A percentile compares a stretch with the other conserved stretches of the same genome.
Conservation (phyloP, 2,797 vertebrate genomes). For the Aldrovandia affinis region DNA sequence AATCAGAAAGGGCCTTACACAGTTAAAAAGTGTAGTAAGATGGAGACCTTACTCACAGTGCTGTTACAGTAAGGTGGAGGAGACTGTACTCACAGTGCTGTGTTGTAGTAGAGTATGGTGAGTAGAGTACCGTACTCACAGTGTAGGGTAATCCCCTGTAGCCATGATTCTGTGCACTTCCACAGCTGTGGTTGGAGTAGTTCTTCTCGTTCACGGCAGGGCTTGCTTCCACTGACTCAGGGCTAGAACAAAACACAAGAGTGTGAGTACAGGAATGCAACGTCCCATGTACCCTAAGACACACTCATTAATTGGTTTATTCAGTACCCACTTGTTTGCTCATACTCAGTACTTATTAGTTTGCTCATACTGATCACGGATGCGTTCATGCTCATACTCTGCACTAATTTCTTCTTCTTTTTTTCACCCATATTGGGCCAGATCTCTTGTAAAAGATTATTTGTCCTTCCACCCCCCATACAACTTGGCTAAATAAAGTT, state of each 20-base stretch:
- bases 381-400: too few species aligned
- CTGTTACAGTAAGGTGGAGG: too few species aligned
- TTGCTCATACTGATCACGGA: too few species aligned
- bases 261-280: constrained; percentile 35
- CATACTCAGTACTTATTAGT: background rate
- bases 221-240: constrained; percentile 99
- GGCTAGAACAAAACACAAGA: constrained; percentile 79
- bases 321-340: background rate
- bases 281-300: background rate
- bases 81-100: background rate
- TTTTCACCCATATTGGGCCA: too few species aligned
- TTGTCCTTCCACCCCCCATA: too few species aligned
- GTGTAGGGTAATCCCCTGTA: constrained; percentile 98
- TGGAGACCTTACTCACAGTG: too few species aligned
- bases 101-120: background rate
- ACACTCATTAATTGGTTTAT: background rate
- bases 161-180: constrained; percentile 93
- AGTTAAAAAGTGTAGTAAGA: too few species aligned
- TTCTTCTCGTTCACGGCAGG: constrained; percentile 98
- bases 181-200: constrained; percentile 95
- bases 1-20: too few species aligned
- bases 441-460: background rate
- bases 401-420: background rate
- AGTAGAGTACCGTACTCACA: constrained; percentile 83
- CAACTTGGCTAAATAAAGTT: too few species aligned